Evolutionary conservation across 2,113 vertebrate species (phyloP), one percentile per base, ranked within the genome.

Genomic region (Phrynosoma platyrhinos): DNA sequence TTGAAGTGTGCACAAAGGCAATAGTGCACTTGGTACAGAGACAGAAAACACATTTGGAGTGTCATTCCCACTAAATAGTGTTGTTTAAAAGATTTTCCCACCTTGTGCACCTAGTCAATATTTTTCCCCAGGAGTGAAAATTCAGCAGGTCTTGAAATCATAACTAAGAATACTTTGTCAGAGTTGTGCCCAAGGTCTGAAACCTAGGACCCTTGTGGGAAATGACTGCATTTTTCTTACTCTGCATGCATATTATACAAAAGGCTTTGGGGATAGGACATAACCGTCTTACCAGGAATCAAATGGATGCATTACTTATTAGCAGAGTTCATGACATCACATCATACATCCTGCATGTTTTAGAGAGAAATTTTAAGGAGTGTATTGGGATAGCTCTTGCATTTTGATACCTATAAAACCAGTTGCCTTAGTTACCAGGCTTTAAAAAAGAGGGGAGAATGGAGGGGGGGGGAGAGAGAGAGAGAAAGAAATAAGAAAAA

Each of bases 361-460:
- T 40, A 89, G 69, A 85, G 18, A 85, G 69, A 80, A 68, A 40
- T 82, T 81, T 81, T n/a, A 68, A 86, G 23, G 68, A 84, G 76
- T 36, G 53, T 5, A 74, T 40, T 76, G 81, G 58, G 68, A 32
- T 3, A 32, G 1, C 64, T 69, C 55, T 69, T 75, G 53, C 42
- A 80, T 20, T 21, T 14, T 66, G 71, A 68, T 66, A 88, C 55
- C 55, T 79, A 47, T 9, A 79, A 83, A 79, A 82, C 0, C 25
- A 64, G 66, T 87, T 85, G 55, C 74, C 53, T 79, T 85, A 90
- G 64, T 79, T 90, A 87, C 40, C 25, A 79, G 16, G 36, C 47
- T 23, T 16, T 42, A 42, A 77, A 77, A 83, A 69, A 27, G 84
- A 42, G 9, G 75, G 36, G 3, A 36, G 64, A 71, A 85, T 13